phyloP scores from a whole-genome alignment of 1,140 invertebrate genomes.

The Callitettix versicolor region DNA sequence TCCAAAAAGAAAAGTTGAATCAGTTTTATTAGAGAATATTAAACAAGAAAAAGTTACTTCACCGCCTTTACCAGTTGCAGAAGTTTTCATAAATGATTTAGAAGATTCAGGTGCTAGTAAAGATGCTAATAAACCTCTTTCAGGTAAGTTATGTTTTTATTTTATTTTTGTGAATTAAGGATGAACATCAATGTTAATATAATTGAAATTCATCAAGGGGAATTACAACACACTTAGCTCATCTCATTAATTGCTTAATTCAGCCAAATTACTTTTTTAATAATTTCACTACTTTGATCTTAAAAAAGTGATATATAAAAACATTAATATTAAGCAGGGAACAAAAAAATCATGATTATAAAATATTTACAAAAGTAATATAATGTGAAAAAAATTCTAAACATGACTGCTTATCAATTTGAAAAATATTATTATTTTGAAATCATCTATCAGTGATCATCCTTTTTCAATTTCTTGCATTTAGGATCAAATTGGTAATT shows the following conservation, averaged over 20 bases:
- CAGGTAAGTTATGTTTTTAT: not conserved
- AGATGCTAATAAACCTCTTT: not conserved
- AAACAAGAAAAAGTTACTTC: not conserved
- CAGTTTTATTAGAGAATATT: not conserved
- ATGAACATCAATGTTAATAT: not conserved
- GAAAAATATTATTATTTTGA: too few relatives aligned
- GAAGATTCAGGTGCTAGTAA: slow-evolving; percentile 3
- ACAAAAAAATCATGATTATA: too few relatives aligned
- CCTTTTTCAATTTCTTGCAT: too few relatives aligned
- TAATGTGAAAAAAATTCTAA: too few relatives aligned
- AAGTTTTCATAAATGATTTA: slow-evolving; percentile 20
- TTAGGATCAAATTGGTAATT: too few relatives aligned
- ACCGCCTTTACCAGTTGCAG: slow-evolving; percentile 10
- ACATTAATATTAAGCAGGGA: slow-evolving; percentile 12
- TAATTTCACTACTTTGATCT: too few relatives aligned
- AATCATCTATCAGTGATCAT: too few relatives aligned
- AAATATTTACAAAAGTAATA: too few relatives aligned
- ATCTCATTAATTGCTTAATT: not conserved
- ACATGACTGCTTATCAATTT: too few relatives aligned
- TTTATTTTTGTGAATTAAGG: not conserved
- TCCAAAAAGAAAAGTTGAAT: not conserved
- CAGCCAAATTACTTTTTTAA: not conserved
- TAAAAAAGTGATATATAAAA: not conserved
- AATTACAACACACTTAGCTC: not conserved
- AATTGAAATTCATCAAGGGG: not conserved